phyloP scores from a whole-genome alignment of 2,888 invertebrate species.

The Stramonita haemastoma region DNA sequence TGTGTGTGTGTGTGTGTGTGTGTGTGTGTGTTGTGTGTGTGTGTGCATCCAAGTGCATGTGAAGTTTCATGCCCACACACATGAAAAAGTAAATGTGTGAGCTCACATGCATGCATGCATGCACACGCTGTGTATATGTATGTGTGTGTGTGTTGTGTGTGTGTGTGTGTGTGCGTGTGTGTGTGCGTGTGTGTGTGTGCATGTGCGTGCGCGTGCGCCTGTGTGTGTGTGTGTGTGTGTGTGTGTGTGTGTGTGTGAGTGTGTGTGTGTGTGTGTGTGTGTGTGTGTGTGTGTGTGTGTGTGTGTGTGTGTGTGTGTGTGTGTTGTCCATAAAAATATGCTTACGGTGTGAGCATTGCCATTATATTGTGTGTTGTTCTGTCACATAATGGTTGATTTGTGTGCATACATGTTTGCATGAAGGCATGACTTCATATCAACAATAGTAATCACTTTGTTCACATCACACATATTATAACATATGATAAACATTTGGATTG shows the following conservation, averaged over 20 bases:
- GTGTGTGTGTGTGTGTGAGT: neutral
- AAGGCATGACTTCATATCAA: no score
- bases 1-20: constrained; percentile 12
- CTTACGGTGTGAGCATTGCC: no score
- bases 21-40: neutral
- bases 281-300: neutral
- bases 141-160: neutral
- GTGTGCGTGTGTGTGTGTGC: constrained; percentile 1
- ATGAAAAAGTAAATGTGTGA: neutral
- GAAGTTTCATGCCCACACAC: no score
- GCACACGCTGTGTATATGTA: neutral
- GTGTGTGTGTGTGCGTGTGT: neutral
- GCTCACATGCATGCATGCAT: neutral
- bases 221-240: neutral
- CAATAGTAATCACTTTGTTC: no score
- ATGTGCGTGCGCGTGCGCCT: neutral
- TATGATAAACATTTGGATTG: no score
- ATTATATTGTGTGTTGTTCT: no score
- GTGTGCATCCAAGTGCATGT: neutral
- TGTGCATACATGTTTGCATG: no score
- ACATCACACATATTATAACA: no score
- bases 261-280: neutral
- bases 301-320: neutral
- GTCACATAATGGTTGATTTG: no score
- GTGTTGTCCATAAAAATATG: no score